Evolutionary conservation across 2,888 invertebrate species (phyloP), one percentile per base, ranked within the genome.

Genomic region (Megaustenia siamemsis): DNA sequence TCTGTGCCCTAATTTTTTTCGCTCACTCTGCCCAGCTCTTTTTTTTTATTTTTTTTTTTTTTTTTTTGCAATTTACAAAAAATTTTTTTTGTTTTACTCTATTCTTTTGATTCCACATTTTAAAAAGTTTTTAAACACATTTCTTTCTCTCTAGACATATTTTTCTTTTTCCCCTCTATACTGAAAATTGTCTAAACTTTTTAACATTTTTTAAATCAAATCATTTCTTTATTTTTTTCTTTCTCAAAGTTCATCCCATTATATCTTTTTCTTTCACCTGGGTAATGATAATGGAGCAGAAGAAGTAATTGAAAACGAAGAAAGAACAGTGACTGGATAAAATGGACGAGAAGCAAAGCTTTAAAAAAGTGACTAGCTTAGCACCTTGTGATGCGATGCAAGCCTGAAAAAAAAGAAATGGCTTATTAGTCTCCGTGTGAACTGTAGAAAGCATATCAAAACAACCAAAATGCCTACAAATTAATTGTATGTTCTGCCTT

Each of bases 351-450:
- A 73, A 49, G 32, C 18, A 49, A 73, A 49, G 21, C 3, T 24
- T 24, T 77, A 66, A 68, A 49, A 49, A 53, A 63, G 24, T 32
- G 32, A 35, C 35, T 68, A 83, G 83, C 83, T 77, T 83, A 32
- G 77, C 83, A 83, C 83, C 83, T 77, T 38, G 45, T 45, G 83
- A 35, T 18, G 56, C 18, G 77, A 83, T 83, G 83, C 76, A 83
- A 83, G 83, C 83, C 83, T 83, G 83, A 83, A 83, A 83, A 69
- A 60, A 76, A 40, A 77, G 45, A 66, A 69, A 53, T 45, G n/a
- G 15, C 69, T 68, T n/a, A 49, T 77, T 83, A 83, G 68, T 81
- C 28, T 60, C 32, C 8, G 49, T 43, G 66, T 63, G 53, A 6
- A 63, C 32, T 63, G 1, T 12, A 18, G 32, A 53, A 1, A 68